These are phyloP conservation scores for Mionectes olivaceus DNA, from an alignment of 2,797 vertebrate genomes.

Conservation along the genomic window DNA sequence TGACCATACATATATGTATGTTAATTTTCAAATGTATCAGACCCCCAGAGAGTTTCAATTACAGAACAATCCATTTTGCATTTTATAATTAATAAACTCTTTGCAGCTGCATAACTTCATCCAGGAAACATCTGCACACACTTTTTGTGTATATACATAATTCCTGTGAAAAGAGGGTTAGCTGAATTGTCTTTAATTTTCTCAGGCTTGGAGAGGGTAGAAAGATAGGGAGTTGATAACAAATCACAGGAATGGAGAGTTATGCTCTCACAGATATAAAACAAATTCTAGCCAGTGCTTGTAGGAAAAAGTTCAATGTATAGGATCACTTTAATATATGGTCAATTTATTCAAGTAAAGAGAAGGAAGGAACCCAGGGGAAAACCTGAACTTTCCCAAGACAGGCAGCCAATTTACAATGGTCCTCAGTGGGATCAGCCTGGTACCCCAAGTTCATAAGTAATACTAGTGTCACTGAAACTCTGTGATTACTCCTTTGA, in stretches of 20 bases:
- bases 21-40: slow-evolving; percentile 64
- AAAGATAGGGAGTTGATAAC: neutral
- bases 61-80: slow-evolving; percentile 74
- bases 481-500: neutral
- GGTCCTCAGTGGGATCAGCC: neutral
- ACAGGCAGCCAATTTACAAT: neutral
- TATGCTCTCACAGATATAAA: neutral
- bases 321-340: neutral
- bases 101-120: slow-evolving; percentile 76
- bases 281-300: neutral
- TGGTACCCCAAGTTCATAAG: rapidly evolving
- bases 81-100: slow-evolving; percentile 78
- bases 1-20: slow-evolving; percentile 24
- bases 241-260: neutral
- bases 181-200: slow-evolving; percentile 57
- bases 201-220: neutral
- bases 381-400: neutral
- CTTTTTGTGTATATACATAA: slow-evolving; percentile 64
- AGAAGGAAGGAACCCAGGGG: neutral
- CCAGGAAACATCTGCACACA: slow-evolving; percentile 76
- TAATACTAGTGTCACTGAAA: neutral
- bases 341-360: neutral
- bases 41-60: slow-evolving; percentile 73
- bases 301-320: neutral
- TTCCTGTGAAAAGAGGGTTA: slow-evolving; percentile 55